A percentile compares a stretch with the other conserved stretches of the same genome.
These are phyloP conservation scores for Ammodytes dubius DNA, from an alignment of 2,113 vertebrate species.

Conservation along the genomic window DNA sequence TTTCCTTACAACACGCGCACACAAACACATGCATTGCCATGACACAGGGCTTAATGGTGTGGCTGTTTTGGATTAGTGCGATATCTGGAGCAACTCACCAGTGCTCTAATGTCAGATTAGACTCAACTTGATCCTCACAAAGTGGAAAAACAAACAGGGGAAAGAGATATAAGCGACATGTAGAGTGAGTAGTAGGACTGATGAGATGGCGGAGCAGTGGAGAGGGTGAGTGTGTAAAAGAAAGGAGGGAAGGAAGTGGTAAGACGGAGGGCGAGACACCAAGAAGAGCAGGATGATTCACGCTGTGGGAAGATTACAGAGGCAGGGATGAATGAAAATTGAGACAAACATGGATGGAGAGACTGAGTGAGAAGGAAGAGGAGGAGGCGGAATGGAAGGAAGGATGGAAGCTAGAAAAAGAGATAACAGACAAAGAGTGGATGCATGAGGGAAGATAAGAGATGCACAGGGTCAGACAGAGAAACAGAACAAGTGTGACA, in stretches of 20 bases:
- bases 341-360: constrained; percentile 37
- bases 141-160: neutral
- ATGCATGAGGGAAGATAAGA: constrained; percentile 15
- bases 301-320: constrained; percentile 65
- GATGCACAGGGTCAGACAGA: constrained; percentile 10
- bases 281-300: constrained; percentile 55
- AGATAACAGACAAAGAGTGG: constrained; percentile 1
- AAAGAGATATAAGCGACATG: neutral
- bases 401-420: constrained; percentile 29
- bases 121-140: constrained; percentile 8
- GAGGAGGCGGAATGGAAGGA: constrained; percentile 23
- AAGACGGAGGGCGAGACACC: constrained; percentile 25
- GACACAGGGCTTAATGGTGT: constrained; percentile 19
- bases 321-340: constrained; percentile 48
- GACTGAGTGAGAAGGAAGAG: constrained; percentile 43
- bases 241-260: neutral
- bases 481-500: constrained; percentile 41
- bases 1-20: neutral
- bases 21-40: constrained; percentile 16
- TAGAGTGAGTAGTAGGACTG: constrained; percentile 1
- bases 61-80: constrained; percentile 29
- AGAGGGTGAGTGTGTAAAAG: constrained; percentile 5
- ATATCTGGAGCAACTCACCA: constrained; percentile 47
- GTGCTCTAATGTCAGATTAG: constrained; percentile 45
- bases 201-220: constrained; percentile 26